Conservation (phyloP, 92 coral and sea anemone species). For the Paramuricea clavata region DNA sequence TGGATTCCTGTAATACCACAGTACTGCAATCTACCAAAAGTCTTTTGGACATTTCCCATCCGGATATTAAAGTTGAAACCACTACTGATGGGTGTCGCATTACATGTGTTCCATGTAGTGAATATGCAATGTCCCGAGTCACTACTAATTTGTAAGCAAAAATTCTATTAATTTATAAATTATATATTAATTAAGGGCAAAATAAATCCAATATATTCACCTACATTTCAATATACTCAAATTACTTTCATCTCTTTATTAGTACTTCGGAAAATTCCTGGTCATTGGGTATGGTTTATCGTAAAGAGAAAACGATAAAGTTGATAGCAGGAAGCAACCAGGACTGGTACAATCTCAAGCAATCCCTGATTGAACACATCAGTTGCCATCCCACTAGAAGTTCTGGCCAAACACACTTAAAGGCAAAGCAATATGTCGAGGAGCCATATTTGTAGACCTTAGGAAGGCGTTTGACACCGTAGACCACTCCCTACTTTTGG, state of each 20-base stretch:
- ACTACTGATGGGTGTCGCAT: background rate
- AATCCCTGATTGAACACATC: background rate
- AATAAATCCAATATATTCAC: background rate
- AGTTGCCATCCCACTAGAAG: background rate
- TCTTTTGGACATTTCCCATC: background rate
- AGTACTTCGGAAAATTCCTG: background rate
- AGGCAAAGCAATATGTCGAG: background rate
- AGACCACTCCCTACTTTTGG: no score
- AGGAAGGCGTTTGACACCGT: no score
- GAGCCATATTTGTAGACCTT: no score
- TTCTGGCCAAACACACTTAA: background rate
- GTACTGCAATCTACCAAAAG: background rate
- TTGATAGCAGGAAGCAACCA: background rate
- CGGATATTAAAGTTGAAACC: background rate
- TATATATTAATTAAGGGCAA: background rate
- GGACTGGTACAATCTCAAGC: background rate
- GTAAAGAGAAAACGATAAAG: background rate
- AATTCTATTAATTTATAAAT: background rate
- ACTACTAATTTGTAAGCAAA: background rate
- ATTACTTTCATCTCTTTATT: background rate
- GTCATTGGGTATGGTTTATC: background rate
- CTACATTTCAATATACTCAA: background rate
- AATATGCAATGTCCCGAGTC: background rate
- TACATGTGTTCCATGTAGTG: background rate
- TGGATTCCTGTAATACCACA: background rate